Evolutionary conservation across 1,140 invertebrate genomes (phyloP).

Genomic region (Campoletis sonorensis): DNA sequence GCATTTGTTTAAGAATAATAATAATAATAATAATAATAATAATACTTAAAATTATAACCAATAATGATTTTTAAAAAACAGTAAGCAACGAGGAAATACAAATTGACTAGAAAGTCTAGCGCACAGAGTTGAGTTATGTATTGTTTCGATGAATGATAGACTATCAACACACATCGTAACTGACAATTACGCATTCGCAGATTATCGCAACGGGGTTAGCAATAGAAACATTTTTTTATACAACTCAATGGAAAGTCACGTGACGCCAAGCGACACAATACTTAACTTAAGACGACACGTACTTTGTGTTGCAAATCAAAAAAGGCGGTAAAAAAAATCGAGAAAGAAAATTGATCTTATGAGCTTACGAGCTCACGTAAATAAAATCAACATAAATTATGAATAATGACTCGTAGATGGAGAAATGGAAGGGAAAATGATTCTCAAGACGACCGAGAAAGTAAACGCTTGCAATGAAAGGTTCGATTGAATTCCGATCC

Average conservation of each 20-base stretch:
- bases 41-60: no score
- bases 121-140: constrained; percentile 37
- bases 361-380: not conserved
- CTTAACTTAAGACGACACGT: not conserved
- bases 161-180: constrained; percentile 28
- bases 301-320: not conserved
- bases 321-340: not conserved
- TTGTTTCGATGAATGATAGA: constrained; percentile 16
- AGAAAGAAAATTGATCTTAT: not conserved
- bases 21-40: constrained; percentile 9
- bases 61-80: not conserved
- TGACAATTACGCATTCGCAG: constrained; percentile 45
- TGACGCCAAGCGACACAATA: not conserved
- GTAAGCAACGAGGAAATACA: not conserved
- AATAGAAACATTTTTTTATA: constrained; percentile 42
- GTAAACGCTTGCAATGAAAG: no score
- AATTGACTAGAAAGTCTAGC: constrained; percentile 17
- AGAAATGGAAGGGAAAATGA: no score
- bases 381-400: not conserved
- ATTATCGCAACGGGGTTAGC: constrained; percentile 41
- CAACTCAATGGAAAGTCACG: not conserved
- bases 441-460: no score
- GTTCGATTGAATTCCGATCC: no score
- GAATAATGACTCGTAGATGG: no score
- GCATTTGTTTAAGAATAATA: not conserved